These are phyloP conservation scores for Platichthys stellatus DNA, from an alignment of 2,113 vertebrate species.

Conservation along the genomic window DNA sequence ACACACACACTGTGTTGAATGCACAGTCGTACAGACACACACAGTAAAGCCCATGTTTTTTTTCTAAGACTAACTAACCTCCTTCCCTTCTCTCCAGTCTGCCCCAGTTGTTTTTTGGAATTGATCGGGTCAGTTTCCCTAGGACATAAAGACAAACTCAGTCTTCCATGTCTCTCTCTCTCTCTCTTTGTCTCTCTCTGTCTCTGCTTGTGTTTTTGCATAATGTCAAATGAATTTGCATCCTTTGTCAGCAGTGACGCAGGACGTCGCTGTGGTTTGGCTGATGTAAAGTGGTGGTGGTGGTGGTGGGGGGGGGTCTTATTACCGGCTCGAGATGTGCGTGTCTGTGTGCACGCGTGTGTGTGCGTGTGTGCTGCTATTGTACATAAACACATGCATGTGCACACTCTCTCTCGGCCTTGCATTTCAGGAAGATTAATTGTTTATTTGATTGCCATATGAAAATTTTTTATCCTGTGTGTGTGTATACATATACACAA, in stretches of 20 bases:
- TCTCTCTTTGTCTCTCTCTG: neutral
- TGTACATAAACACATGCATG: neutral
- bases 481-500: neutral
- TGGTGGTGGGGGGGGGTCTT: neutral
- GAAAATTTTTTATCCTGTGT: too few relatives aligned
- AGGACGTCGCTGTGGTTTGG: constrained; percentile 11
- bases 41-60: neutral
- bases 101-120: too few relatives aligned
- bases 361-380: neutral
- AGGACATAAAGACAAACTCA: too few relatives aligned
- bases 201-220: neutral
- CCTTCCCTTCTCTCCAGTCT: neutral
- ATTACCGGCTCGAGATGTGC: constrained; percentile 5
- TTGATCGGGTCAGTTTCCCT: constrained; percentile 18
- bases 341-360: neutral
- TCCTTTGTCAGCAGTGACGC: constrained; percentile 16
- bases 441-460: neutral
- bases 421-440: constrained; percentile 2
- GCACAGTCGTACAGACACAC: neutral
- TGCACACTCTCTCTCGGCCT: constrained; percentile 1
- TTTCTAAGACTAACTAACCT: neutral
- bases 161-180: too few relatives aligned
- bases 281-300: constrained; percentile 14
- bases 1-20: neutral
- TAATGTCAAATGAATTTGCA: constrained; percentile 12